phyloP scores from a whole-genome alignment of 2,888 invertebrate species.

The Drosophila anomalata region DNA sequence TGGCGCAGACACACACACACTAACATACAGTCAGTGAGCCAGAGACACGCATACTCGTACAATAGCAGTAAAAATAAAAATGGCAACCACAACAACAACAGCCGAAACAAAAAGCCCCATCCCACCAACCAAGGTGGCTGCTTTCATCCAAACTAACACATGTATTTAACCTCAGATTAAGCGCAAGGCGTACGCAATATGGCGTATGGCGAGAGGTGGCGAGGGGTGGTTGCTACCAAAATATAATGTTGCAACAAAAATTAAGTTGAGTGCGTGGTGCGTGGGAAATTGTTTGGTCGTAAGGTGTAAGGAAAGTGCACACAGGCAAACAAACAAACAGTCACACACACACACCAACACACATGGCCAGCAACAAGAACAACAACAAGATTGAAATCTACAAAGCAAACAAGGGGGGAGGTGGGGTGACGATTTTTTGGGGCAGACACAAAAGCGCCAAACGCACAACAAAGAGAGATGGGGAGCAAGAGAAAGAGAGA shows the following conservation, averaged over 20 bases:
- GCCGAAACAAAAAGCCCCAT: constrained; percentile 40
- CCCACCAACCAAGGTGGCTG: not conserved
- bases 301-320: constrained; percentile 67
- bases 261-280: constrained; percentile 76
- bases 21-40: not conserved
- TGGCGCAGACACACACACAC: constrained; percentile 49
- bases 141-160: constrained; percentile 39
- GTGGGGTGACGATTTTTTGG: constrained; percentile 19
- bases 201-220: not conserved
- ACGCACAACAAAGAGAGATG: constrained; percentile 39
- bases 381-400: constrained; percentile 60
- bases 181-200: constrained; percentile 55
- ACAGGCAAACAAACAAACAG: constrained; percentile 32
- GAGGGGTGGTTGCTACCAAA: constrained; percentile 39
- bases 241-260: constrained; percentile 75
- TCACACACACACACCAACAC: constrained; percentile 8
- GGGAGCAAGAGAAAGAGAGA: constrained; percentile 6
- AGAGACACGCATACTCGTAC: constrained; percentile 30
- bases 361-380: constrained; percentile 14
- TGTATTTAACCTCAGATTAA: constrained; percentile 75
- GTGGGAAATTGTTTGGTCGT: constrained; percentile 66
- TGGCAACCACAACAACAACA: constrained; percentile 56
- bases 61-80: constrained; percentile 57
- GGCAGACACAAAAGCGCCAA: constrained; percentile 56
- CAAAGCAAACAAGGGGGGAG: constrained; percentile 63